phyloP scores from a whole-genome alignment of 2,888 invertebrate species.

The Ctena decussata region DNA sequence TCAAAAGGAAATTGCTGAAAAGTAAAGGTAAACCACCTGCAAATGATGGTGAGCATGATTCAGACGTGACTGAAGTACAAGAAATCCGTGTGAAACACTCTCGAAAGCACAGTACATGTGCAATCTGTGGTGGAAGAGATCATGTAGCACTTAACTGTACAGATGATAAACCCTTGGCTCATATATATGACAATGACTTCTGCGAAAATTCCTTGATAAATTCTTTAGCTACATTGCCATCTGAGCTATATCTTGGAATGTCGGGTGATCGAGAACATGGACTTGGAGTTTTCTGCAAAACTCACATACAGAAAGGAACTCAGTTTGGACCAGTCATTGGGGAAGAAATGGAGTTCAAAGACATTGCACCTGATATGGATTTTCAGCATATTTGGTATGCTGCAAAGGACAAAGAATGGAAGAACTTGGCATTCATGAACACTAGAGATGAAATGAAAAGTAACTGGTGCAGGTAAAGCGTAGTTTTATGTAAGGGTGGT shows the following conservation, averaged over 20 bases:
- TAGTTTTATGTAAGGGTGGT: no score
- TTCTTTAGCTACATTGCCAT: neutral
- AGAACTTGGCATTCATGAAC: neutral
- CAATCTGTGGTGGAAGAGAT: neutral
- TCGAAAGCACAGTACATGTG: no score
- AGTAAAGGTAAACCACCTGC: no score
- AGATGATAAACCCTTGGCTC: neutral
- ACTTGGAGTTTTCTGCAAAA: neutral
- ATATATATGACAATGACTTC: neutral
- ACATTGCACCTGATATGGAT: neutral
- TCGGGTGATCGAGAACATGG: neutral
- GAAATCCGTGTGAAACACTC: no score
- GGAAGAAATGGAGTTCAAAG: neutral
- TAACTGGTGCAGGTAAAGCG: conserved; percentile 25
- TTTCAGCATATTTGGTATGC: conserved; percentile 11
- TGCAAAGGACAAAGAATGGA: neutral
- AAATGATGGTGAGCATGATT: no score
- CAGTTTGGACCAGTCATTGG: conserved; percentile 16
- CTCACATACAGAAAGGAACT: neutral
- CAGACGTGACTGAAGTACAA: no score
- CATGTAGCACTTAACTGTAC: neutral
- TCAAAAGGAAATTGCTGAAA: no score
- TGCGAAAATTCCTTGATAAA: neutral
- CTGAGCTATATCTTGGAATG: neutral
- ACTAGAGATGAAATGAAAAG: conserved; percentile 13